Percentiles rank a stretch among this genome's conserved stretches.
phyloP scores from a whole-genome alignment of 2,113 vertebrate genomes.

The Ictalurus punctatus region DNA sequence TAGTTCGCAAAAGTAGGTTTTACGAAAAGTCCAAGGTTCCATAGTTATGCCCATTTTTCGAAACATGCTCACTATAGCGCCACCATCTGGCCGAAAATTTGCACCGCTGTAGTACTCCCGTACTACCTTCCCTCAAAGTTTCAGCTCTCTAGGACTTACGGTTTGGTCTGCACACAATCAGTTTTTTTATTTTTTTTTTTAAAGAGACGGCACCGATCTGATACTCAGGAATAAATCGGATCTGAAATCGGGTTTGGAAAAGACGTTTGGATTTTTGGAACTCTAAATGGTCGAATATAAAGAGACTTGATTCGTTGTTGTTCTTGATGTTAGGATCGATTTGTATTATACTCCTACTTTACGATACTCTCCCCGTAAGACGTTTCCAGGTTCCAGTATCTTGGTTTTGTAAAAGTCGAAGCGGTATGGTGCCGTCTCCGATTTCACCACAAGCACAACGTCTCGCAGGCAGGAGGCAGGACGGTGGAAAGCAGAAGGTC shows the following conservation, averaged over 20 bases:
- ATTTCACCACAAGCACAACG: background rate
- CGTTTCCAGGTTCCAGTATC: background rate
- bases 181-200: too few relatives aligned
- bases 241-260: background rate
- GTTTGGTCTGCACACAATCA: too few relatives aligned
- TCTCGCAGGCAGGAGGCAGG: conserved; percentile 67
- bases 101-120: too few relatives aligned
- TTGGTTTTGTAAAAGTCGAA: background rate
- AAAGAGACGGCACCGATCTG: background rate
- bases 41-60: too few relatives aligned
- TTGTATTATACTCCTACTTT: background rate
- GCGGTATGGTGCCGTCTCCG: background rate
- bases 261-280: background rate
- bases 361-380: background rate
- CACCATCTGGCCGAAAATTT: too few relatives aligned
- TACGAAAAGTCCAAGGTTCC: too few relatives aligned
- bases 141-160: too few relatives aligned
- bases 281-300: background rate
- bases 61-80: too few relatives aligned
- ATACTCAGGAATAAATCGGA: background rate
- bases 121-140: too few relatives aligned
- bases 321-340: background rate
- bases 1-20: too few relatives aligned
- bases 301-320: background rate
- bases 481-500: conserved; percentile 67